Conservation (phyloP, 2,113 vertebrate genomes). For the Hydropotes inermis region DNA sequence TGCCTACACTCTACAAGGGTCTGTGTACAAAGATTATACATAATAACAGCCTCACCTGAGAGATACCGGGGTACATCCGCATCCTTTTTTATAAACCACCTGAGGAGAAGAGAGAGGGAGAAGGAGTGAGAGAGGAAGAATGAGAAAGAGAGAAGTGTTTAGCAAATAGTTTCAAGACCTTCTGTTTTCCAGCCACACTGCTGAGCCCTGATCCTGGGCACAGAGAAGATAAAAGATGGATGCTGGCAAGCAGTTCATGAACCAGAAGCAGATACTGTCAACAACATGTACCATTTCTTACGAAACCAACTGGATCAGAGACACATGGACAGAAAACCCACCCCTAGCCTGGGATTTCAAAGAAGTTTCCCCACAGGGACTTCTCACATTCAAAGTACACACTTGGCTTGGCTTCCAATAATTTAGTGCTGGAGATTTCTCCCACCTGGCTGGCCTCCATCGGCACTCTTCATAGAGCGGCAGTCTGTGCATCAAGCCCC, state of each 20-base stretch:
- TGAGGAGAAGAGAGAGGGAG: not conserved
- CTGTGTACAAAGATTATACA: not conserved
- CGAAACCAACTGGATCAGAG: not conserved
- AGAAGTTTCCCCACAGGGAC: not conserved
- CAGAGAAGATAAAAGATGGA: not conserved
- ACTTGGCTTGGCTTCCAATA: not conserved
- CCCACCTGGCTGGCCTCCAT: not conserved
- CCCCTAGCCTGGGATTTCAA: not conserved
- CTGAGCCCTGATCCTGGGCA: not conserved
- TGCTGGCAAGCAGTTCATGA: not conserved
- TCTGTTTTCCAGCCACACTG: not conserved
- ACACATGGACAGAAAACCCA: not conserved
- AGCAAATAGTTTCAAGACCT: not conserved
- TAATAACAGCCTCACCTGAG: not conserved
- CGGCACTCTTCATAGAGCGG: not conserved
- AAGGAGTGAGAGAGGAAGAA: no score
- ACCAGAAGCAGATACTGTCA: not conserved
- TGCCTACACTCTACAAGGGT: not conserved
- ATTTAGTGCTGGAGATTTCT: not conserved
- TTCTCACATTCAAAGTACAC: not conserved
- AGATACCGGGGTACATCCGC: not conserved
- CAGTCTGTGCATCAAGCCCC: accelerated
- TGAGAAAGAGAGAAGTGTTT: not conserved
- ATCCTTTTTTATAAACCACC: not conserved
- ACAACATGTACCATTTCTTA: not conserved